Percentiles rank a stretch among this genome's conserved stretches.
These are phyloP conservation scores for Drosophila auraria DNA, from an alignment of 1,140 invertebrate species.

Conservation along the genomic window DNA sequence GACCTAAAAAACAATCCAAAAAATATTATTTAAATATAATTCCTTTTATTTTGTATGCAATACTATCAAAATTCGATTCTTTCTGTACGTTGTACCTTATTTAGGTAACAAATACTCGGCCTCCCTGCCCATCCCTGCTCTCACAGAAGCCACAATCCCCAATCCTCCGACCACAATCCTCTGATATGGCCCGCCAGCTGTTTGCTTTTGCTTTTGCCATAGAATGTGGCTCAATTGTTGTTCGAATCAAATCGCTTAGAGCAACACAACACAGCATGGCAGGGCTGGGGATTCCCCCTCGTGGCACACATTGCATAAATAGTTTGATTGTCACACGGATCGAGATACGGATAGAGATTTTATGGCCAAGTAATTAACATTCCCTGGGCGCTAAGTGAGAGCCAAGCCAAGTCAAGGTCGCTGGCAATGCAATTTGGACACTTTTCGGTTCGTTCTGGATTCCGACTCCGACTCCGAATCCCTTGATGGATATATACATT, in stretches of 20 bases:
- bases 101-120: not conserved
- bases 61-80: too few species aligned
- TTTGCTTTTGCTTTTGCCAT: conserved; percentile 32
- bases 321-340: conserved; percentile 45
- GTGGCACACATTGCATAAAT: conserved; percentile 38
- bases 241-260: conserved; percentile 47
- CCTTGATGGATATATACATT: conserved; percentile 18
- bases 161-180: conserved; percentile 14
- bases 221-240: conserved; percentile 51
- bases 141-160: conserved; percentile 1
- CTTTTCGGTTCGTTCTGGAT: conserved; percentile 26
- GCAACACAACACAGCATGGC: conserved; percentile 18
- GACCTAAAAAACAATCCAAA: not conserved
- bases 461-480: conserved; percentile 20
- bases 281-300: not conserved
- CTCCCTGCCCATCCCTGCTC: not conserved
- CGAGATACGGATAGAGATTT: conserved; percentile 18
- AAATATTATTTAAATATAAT: not conserved
- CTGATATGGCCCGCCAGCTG: conserved; percentile 27
- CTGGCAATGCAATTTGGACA: conserved; percentile 38
- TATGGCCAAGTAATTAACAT: conserved; percentile 46
- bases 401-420: conserved; percentile 26
- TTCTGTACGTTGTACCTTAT: not conserved
- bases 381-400: conserved; percentile 43
- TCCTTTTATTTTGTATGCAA: too few species aligned